Conservation (phyloP, 2,888 invertebrate genomes). For the Tetragnatha montana region DNA sequence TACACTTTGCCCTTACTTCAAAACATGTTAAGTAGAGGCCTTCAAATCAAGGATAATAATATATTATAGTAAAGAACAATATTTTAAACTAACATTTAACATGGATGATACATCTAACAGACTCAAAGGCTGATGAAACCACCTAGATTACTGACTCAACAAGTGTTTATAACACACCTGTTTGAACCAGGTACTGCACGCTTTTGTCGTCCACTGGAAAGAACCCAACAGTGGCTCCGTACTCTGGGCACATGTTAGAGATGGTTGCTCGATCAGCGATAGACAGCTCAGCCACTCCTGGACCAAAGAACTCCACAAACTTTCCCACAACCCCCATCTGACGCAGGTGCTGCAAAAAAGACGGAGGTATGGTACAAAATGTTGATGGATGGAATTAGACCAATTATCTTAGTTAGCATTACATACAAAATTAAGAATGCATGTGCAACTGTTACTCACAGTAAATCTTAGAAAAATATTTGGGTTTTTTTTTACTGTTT, state of each 20-base stretch:
- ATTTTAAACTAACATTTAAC: no score
- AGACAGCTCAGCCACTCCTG: constrained; percentile 91
- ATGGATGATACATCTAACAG: no score
- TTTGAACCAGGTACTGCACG: constrained; percentile 88
- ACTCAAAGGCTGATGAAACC: no score
- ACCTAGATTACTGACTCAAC: no score
- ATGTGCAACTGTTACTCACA: no score
- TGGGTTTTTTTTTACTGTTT: no score
- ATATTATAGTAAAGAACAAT: background rate
- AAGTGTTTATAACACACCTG: constrained; percentile 79
- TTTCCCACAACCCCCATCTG: constrained; percentile 97
- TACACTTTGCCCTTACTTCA: no score
- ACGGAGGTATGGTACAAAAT: background rate
- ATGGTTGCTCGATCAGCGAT: constrained; percentile 98
- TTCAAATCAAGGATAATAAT: background rate
- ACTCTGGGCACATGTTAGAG: constrained; percentile 99
- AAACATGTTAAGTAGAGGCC: background rate
- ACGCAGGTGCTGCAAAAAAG: constrained; percentile 84
- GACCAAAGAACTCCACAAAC: constrained; percentile 98
- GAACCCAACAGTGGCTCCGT: constrained; percentile 96
- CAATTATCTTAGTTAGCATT: no score
- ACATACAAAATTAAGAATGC: no score
- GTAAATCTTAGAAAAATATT: no score
- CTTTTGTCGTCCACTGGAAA: constrained; percentile 92
- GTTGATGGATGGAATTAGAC: no score